Evolutionary conservation across 1,140 invertebrate species (phyloP).

Genomic region (Laodelphax striatellus): DNA sequence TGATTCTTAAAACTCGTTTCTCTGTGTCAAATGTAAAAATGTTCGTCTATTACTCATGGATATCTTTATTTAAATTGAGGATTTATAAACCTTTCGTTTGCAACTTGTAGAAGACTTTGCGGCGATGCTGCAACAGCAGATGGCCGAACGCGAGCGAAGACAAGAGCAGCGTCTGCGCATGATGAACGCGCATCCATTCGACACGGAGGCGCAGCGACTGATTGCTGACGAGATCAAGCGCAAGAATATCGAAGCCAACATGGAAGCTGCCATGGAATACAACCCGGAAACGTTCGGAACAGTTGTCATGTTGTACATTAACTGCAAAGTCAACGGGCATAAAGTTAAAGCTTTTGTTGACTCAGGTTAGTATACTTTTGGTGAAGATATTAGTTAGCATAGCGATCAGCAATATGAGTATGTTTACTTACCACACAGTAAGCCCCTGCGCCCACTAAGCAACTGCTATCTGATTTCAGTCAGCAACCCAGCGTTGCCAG

Average conservation of each 20-base stretch:
- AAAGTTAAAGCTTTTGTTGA: constrained; percentile 97
- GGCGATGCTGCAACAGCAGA: constrained; percentile 68
- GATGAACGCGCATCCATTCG: constrained; percentile 89
- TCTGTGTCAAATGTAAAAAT: too few relatives aligned
- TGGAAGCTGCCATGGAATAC: constrained; percentile 97
- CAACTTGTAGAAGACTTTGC: constrained; percentile 59
- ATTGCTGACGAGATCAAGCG: constrained; percentile 93
- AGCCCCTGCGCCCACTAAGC: too few relatives aligned
- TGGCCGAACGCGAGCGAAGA: constrained; percentile 59
- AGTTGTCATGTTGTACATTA: constrained; percentile 95
- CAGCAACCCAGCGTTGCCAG: too few relatives aligned
- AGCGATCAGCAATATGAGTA: too few relatives aligned
- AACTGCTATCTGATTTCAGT: too few relatives aligned
- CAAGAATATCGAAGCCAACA: constrained; percentile 95
- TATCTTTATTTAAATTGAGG: too few relatives aligned
- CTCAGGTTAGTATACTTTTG: constrained; percentile 46
- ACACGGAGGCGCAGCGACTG: constrained; percentile 82
- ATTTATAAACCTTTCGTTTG: too few relatives aligned
- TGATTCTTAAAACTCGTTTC: too few relatives aligned
- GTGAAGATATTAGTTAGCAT: too few relatives aligned
- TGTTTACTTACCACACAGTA: too few relatives aligned
- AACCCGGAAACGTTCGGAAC: constrained; percentile 96
- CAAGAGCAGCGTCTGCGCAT: constrained; percentile 75
- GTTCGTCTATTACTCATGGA: too few relatives aligned
- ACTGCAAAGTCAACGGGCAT: constrained; percentile 90